Conservation (phyloP, 2,113 vertebrate genomes). For the Nycticorax nycticorax region DNA sequence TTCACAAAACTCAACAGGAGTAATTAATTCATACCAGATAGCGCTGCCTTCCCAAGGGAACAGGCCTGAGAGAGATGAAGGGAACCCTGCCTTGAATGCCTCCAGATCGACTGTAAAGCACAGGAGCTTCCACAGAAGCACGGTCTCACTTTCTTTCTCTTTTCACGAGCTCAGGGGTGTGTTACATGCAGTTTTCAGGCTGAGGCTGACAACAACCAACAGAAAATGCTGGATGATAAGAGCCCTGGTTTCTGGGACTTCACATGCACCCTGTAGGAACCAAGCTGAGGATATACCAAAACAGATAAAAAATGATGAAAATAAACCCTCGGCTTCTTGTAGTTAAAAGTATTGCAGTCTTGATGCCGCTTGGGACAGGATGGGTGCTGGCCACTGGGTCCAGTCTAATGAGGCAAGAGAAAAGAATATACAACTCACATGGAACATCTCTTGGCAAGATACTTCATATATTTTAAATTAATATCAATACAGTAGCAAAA, state of each 20-base stretch:
- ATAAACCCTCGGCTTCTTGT: not conserved
- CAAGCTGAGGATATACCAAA: not conserved
- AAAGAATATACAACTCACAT: not conserved
- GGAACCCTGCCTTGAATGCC: not conserved
- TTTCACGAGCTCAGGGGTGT: not conserved
- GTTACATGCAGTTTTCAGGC: not conserved
- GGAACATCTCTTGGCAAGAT: not conserved
- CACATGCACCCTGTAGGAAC: not conserved
- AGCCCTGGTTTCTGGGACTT: not conserved
- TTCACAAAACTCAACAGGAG: not conserved
- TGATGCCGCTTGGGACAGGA: not conserved
- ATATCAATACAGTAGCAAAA: not conserved
- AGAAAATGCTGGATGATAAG: not conserved
- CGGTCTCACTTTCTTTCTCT: not conserved
- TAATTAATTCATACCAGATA: not conserved
- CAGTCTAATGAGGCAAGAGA: not conserved
- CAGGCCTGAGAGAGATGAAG: not conserved
- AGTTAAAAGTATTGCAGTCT: not conserved
- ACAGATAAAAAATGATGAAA: not conserved
- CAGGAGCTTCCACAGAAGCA: not conserved
- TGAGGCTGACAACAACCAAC: not conserved
- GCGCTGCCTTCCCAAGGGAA: not conserved
- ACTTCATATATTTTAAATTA: not conserved
- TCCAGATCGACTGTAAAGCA: not conserved
- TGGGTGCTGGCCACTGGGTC: not conserved